Evolutionary conservation across 2,113 vertebrate genomes (phyloP), one percentile per base, ranked within the genome.

Genomic region (Chaetodon auriga): DNA sequence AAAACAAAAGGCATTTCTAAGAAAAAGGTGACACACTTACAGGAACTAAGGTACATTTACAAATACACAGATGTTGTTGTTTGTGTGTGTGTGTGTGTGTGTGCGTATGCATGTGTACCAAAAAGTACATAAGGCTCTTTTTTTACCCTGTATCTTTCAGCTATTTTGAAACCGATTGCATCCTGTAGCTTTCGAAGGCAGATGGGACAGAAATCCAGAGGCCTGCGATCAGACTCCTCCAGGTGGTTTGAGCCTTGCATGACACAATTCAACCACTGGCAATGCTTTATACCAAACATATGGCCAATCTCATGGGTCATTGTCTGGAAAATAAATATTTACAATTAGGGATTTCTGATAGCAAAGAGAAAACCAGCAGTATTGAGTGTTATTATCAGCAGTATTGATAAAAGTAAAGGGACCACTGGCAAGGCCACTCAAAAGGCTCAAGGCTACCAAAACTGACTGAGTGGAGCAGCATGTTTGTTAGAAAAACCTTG

Each of bases 241-340:
- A 95, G 87, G 89, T 96, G 96, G 79, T 97, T 95, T 65, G 93
- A 96, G 76, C 96, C 95, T 77, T 95, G 95, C 95, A 96, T 95
- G 43, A 95, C 87, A 71, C 95, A 96, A 6, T 80, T 88, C 18
- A 96, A 80, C 95, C 95, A 96, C 88, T 93, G 96, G 88, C 95
- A 95, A 76, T 94, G 95, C 21, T 85, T 54, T 2, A 96, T 66
- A 41, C 94, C 95, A 63, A 95, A 96, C 57, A 95, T 94, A 49
- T 94, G 94, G 14, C 95, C 93, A 0, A 93, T 94, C 89, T 96
- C 96, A 36, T 93, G 94, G 9, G 93, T 88, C 79, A 96, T 88
- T n/a, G 93, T 93, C 93, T 95, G 88, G 10, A 54, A 68, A 76
- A 13, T 7, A 77, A 65, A 79, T 21, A 63, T 14, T 45, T 64